phyloP scores from a whole-genome alignment of 30 jellyfish, hydroid and myxozoan species.

The Aurelia sp. region DNA sequence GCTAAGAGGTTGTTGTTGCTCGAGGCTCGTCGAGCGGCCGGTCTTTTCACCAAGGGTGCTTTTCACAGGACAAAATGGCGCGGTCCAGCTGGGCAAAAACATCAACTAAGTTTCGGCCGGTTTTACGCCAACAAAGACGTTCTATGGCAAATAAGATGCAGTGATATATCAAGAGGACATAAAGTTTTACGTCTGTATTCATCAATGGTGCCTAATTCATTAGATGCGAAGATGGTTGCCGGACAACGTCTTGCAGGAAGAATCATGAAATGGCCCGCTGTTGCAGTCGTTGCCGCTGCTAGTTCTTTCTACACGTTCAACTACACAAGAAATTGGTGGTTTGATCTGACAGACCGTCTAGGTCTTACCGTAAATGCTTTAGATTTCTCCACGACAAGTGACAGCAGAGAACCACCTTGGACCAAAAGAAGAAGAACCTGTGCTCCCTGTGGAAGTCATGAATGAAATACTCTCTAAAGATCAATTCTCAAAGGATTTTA shows the following conservation, averaged over 20 bases:
- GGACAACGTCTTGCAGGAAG: constrained; percentile 52
- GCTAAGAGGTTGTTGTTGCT: too few relatives aligned
- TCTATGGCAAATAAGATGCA: too few relatives aligned
- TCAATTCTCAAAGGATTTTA: constrained; percentile 39
- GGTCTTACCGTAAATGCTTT: constrained; percentile 63
- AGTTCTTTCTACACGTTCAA: constrained; percentile 65
- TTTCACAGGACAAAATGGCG: too few relatives aligned
- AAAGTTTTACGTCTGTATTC: too few relatives aligned
- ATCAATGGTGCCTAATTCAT: not conserved
- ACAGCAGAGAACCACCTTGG: constrained; percentile 56
- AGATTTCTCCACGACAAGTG: constrained; percentile 12
- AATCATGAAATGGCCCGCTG: constrained; percentile 68
- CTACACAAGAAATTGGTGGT: constrained; percentile 67
- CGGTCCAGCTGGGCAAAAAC: too few relatives aligned
- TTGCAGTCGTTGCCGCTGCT: constrained; percentile 71
- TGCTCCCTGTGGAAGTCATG: constrained; percentile 36
- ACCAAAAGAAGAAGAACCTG: constrained; percentile 30
- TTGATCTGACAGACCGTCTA: constrained; percentile 48
- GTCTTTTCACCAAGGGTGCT: too few relatives aligned
- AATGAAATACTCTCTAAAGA: constrained; percentile 34
- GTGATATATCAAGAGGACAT: too few relatives aligned
- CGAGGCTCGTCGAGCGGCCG: too few relatives aligned
- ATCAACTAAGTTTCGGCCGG: too few relatives aligned
- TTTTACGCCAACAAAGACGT: too few relatives aligned
- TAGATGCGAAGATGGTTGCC: constrained; percentile 47